Evolutionary conservation across 1,140 invertebrate species (phyloP), one percentile per base, ranked within the genome.

Genomic region (Drosophila erecta): DNA sequence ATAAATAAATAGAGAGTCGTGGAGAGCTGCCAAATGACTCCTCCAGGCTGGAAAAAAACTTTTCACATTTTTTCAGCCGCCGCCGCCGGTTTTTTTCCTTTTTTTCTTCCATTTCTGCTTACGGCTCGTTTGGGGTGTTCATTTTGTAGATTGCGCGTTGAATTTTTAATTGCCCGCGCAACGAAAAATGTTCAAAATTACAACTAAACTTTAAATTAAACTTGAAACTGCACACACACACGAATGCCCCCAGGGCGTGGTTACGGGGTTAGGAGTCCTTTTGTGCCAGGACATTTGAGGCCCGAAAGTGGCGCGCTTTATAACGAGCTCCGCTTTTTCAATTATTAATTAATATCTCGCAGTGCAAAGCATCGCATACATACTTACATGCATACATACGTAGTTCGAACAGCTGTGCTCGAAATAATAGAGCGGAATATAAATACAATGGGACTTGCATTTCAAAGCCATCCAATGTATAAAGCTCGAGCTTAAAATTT

Each of bases 311-410:
- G 59, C 46, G 49, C 69, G 35, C 33, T 74, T 74, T 54, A 70
- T 74, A 74, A 73, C 71, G 71, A 76, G 77, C 65, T 60, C 66
- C 69, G 76, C 64, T 79, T 76, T 87, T 79, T 69, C 54, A 78
- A 87, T 87, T 87, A 87, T 87, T 89, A 89, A 89, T 87, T 89
- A 87, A 89, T 87, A 81, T 61, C 54, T 83, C 71, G 71, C 83
- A 77, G 57, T 60, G 54, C 41, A 76, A 65, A 74, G 50, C 17
- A 44, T 41, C 33, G 56, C 56, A 50, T 17, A 17, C 17, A 17
- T 17, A 17, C 56, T 46, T 17, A 57, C 57, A 49, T 12, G 14
- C 12, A 37, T 38, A 14, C 4, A 24, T 41, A 35, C 37, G 8
- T 40, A 12, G 35, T 47, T 51, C 8, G n/a, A 5, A 49, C 56